Evolutionary conservation across 1,140 invertebrate species (phyloP), one percentile per base, ranked within the genome.

Genomic region (Copidosoma floridanum): DNA sequence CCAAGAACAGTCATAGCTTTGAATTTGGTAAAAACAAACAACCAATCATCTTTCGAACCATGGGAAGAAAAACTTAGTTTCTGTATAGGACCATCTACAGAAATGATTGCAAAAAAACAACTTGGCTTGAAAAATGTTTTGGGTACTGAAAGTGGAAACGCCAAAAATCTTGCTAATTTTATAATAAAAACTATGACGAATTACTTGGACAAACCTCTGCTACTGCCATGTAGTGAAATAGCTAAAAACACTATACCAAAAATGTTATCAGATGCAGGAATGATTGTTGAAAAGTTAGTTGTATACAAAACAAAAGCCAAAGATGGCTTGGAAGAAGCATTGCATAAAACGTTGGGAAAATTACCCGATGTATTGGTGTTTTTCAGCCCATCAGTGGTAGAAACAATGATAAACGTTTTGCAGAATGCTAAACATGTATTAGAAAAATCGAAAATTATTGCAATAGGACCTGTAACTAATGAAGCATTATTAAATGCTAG

Each of bases 181-280:
- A 75, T 81, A 55, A 44, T 73, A 35, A 23, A 63, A 51, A 65
- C 54, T 60, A 26, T 50, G 5, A 41, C 68, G 54, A 12, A 47
- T 7, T 52, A 56, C 26, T 50, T 44, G 27, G 40, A 53, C 7
- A 71, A 69, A 43, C 71, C 75, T 2, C 43, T 81, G 23, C 58
- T 81, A 14, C 75, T 78, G 32, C 78, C 78, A 20, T 79, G 76
- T 40, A 79, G 77, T 59, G 70, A 72, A 53, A 79, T 81, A 50
- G 71, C 74, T 6, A 57, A 73, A 16, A 73, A 79, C n/a, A 78
- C 74, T 20, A 68, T 81, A 7, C 59, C 69, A n/a, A 59, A 66
- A 57, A 61, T 66, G 29, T 64, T 80, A n/a, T 57, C 6, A 10
- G 51, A 68, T 8, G 65, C 66, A 26, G n/a, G 51, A 4, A 68